phyloP scores from a whole-genome alignment of 2,797 vertebrate genomes.

The Pipistrellus pygmaeus region DNA sequence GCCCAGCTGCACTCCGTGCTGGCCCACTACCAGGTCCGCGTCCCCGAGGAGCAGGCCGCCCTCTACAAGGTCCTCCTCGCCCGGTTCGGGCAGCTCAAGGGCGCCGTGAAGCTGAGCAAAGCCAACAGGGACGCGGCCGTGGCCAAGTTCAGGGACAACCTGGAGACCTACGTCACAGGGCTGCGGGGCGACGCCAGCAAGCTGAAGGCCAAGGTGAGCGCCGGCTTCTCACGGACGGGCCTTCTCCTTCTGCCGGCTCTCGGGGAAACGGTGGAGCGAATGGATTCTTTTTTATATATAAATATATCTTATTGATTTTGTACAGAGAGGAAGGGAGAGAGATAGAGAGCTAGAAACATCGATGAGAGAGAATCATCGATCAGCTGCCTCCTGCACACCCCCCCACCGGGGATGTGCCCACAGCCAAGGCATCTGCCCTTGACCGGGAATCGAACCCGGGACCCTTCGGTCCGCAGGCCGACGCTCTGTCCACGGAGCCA shows the following conservation, averaged over 20 bases:
- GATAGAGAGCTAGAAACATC: too few species aligned
- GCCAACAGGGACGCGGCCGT: constrained; percentile 77
- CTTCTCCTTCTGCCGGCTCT: background rate
- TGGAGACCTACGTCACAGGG: constrained; percentile 78
- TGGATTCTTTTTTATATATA: too few species aligned
- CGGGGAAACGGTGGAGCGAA: background rate
- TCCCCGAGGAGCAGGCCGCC: constrained; percentile 83
- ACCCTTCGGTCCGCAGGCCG: too few species aligned
- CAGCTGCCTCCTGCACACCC: too few species aligned
- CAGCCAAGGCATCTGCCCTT: too few species aligned
- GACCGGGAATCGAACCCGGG: too few species aligned
- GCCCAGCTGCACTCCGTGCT: constrained; percentile 81
- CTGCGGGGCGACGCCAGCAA: constrained; percentile 81
- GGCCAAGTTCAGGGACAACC: constrained; percentile 81
- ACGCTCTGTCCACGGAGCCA: too few species aligned
- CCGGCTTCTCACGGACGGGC: background rate
- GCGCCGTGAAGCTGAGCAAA: constrained; percentile 77
- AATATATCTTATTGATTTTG: too few species aligned
- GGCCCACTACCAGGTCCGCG: constrained; percentile 75
- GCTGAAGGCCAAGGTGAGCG: constrained; percentile 85
- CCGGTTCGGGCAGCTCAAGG: constrained; percentile 84
- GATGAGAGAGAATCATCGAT: too few species aligned
- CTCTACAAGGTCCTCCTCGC: constrained; percentile 78
- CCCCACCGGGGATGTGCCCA: too few species aligned
- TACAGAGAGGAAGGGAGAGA: too few species aligned